Evolutionary conservation across 1,140 invertebrate species (phyloP), one percentile per base, ranked within the genome.

Genomic region (Meloidogyne hapla): DNA sequence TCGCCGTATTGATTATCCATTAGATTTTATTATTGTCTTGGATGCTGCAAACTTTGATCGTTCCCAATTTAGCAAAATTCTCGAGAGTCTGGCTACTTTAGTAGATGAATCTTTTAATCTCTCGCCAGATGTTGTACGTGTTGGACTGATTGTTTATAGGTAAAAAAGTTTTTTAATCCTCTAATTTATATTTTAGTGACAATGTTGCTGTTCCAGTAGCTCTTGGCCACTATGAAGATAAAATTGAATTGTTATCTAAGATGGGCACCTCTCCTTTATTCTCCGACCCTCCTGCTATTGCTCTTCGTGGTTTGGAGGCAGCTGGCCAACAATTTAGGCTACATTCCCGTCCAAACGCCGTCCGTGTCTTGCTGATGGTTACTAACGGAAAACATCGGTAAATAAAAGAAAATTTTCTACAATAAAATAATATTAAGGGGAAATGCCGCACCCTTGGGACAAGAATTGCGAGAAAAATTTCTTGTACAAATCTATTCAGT

Each of bases 51-150:
- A 86, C 56, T 85, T 87, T 71, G 75, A 75, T 62, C 64, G 77
- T 45, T 76, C 78, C 26, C 78, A 85, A 40, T 86, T 86, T 67
- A 76, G 66, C 13, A 75, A 77, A 21, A 76, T 84, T 61, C 79
- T 85, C 18, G 85, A 86, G 71, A 80, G 84, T 13, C 64, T 86
- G 61, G 84, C 78, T 25, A 77, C 79, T 33, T 70, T 86, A 21
- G 77, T 87, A 33, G 85, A 86, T 76, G 85, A 87, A 48, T 83
- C 84, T 40, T 86, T 86, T 66, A 86, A 86, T 75, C 75, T 86
- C 13, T 75, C 85, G 13, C 85, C 85, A 2, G 85, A 86, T 78
- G 81, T 86, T 68, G 84, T 80, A 12, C 84, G 83, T 38, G 73
- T 87, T 69, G 85, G 84, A 13, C 81, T 87, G 61, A 77, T 86